Conservation (phyloP, 2,888 invertebrate species). For the Eilema depressum region DNA sequence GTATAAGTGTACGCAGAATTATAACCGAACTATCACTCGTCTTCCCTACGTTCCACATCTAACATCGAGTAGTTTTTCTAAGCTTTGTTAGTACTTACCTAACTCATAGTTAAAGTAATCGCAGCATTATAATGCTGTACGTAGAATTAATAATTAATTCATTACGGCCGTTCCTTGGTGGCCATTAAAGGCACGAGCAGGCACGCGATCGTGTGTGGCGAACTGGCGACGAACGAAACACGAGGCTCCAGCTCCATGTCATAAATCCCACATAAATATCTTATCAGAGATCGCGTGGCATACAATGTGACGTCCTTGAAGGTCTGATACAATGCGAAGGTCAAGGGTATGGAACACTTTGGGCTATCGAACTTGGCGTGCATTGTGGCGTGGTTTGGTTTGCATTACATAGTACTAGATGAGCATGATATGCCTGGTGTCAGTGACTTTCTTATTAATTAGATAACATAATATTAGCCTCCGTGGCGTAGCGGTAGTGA, state of each 20-base stretch:
- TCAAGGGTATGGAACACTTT: background rate
- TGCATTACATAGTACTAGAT: background rate
- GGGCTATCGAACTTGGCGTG: background rate
- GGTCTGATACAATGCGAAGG: background rate
- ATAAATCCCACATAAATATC: background rate
- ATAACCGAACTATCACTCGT: too few species aligned
- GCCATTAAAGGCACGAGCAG: background rate
- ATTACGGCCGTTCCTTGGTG: background rate
- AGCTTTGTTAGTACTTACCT: background rate
- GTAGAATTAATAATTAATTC: background rate
- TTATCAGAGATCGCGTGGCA: slow-evolving; percentile 1
- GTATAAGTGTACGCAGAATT: too few species aligned
- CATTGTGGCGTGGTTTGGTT: background rate
- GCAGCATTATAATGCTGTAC: background rate
- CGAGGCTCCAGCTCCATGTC: background rate
- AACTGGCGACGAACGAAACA: too few species aligned
- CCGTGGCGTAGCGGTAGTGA: too few species aligned
- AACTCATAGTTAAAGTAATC: background rate
- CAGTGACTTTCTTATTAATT: too few species aligned
- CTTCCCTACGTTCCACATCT: too few species aligned
- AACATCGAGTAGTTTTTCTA: too few species aligned
- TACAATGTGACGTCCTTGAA: background rate
- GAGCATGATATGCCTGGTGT: background rate
- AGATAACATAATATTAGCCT: too few species aligned
- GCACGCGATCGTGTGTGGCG: background rate